These are phyloP conservation scores for Diadegma fenestrale DNA, from an alignment of 2,888 invertebrate genomes.

Conservation along the genomic window DNA sequence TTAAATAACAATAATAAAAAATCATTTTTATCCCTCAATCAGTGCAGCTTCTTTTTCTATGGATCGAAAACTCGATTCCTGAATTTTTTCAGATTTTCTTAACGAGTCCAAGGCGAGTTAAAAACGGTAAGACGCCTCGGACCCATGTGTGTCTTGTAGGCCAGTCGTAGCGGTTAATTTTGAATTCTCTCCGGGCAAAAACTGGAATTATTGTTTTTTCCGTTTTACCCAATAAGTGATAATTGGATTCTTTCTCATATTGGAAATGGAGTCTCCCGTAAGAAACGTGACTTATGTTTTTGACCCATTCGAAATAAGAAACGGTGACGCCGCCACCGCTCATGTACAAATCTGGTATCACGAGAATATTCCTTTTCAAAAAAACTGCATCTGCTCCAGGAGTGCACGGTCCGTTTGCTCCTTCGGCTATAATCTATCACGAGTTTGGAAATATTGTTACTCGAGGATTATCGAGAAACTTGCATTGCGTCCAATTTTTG, in stretches of 20 bases:
- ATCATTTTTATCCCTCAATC: too few relatives aligned
- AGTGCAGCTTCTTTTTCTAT: too few relatives aligned
- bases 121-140: too few relatives aligned
- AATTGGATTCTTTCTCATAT: conserved; percentile 94
- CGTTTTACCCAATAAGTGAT: conserved; percentile 87
- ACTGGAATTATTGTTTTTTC: not conserved
- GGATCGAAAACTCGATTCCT: too few relatives aligned
- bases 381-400: conserved; percentile 93
- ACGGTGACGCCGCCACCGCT: conserved; percentile 96
- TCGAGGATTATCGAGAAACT: not conserved
- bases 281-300: conserved; percentile 95
- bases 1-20: too few relatives aligned
- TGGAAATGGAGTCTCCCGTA: conserved; percentile 94
- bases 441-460: not conserved
- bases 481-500: too few relatives aligned
- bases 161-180: too few relatives aligned
- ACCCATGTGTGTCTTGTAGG: too few relatives aligned
- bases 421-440: conserved; percentile 92
- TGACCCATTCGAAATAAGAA: conserved; percentile 96
- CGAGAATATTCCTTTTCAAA: conserved; percentile 90
- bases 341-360: conserved; percentile 92
- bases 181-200: too few relatives aligned
- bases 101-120: too few relatives aligned
- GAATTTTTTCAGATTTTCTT: too few relatives aligned
- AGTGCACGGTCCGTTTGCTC: conserved; percentile 95